Percentiles rank a stretch among this genome's conserved stretches.
These are phyloP conservation scores for Hydropsyche tenuis DNA, from an alignment of 1,140 invertebrate species.

Conservation along the genomic window DNA sequence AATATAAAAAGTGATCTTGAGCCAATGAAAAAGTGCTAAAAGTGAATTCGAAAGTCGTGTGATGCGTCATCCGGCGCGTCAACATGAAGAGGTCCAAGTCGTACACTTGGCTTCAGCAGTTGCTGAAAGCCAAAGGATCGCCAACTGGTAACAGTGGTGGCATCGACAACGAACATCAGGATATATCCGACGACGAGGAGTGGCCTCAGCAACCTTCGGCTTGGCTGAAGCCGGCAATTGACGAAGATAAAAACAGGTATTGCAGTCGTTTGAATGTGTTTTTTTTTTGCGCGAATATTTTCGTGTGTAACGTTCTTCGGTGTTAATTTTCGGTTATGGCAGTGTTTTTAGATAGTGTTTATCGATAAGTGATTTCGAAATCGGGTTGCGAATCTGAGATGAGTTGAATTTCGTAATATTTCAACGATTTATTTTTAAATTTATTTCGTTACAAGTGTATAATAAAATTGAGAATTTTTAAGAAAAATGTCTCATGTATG, in stretches of 20 bases:
- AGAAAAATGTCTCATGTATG: no score
- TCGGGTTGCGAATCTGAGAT: no score
- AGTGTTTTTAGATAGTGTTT: no score
- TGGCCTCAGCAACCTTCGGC: slow-evolving; percentile 44
- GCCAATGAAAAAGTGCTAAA: no score
- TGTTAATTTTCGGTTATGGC: no score
- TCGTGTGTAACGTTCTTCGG: no score
- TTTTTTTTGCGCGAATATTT: no score
- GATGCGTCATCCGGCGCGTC: not conserved
- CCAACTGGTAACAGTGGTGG: not conserved
- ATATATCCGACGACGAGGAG: slow-evolving; percentile 46
- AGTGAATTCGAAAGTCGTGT: not conserved
- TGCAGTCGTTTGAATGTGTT: not conserved
- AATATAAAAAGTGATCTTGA: not conserved
- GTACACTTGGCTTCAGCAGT: slow-evolving; percentile 48
- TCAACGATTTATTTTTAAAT: no score
- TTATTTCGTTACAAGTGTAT: no score
- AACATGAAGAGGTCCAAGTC: slow-evolving; percentile 49
- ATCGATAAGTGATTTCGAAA: no score
- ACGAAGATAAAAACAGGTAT: slow-evolving; percentile 45
- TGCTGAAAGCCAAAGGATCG: slow-evolving; percentile 43
- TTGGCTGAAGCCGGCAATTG: not conserved
- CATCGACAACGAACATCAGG: not conserved
- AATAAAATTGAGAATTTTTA: no score
- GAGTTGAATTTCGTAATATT: no score